Percentiles rank a stretch among this genome's conserved stretches.
These are phyloP conservation scores for Echinops telfairi DNA, from an alignment of 2,113 vertebrate species.

Conservation along the genomic window DNA sequence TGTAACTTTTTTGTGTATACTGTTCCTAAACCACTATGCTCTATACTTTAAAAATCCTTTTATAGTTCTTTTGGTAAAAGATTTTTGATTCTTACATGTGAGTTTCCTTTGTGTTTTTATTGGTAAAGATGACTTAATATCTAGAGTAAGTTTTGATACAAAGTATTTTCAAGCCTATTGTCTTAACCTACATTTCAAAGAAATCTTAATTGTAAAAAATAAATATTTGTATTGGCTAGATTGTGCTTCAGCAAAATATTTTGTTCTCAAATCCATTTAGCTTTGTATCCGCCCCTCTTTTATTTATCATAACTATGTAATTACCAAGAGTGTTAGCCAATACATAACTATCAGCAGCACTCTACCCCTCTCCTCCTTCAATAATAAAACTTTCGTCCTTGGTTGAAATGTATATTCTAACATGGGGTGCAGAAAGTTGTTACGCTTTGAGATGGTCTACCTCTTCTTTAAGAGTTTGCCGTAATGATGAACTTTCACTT, in stretches of 20 bases:
- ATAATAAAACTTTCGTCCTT: constrained; percentile 27
- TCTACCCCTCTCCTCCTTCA: not conserved
- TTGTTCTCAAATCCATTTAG: not conserved
- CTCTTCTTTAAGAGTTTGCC: constrained; percentile 63
- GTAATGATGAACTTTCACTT: constrained; percentile 68
- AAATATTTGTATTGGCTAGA: not conserved
- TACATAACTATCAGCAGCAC: not conserved
- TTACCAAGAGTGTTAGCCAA: not conserved
- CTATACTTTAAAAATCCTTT: not conserved
- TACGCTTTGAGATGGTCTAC: not conserved
- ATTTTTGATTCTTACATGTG: constrained; percentile 7
- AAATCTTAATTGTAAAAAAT: not conserved
- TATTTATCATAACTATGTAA: not conserved
- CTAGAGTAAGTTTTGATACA: not conserved
- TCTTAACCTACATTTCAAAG: not conserved
- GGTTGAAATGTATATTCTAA: not conserved
- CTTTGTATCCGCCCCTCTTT: not conserved
- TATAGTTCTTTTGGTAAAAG: not conserved
- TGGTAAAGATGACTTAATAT: not conserved
- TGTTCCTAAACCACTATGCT: not conserved
- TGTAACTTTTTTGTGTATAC: constrained; percentile 11
- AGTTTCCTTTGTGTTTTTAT: not conserved
- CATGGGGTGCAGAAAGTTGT: not conserved
- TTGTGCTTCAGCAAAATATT: not conserved
- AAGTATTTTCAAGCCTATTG: constrained; percentile 39